phyloP scores from a whole-genome alignment of 2,888 invertebrate genomes.

The Notocelia uddmanniana region DNA sequence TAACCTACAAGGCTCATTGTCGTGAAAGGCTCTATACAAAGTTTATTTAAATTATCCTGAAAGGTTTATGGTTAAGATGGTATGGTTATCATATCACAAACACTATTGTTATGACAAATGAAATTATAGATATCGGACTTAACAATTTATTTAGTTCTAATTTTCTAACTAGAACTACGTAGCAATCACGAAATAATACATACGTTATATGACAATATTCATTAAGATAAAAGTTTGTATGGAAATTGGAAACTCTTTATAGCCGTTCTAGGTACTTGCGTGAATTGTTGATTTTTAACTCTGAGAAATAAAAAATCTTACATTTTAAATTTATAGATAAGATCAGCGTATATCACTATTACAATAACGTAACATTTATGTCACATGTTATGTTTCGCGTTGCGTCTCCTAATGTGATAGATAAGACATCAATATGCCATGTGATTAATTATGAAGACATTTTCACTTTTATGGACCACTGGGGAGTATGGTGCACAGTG shows the following conservation, averaged over 20 bases:
- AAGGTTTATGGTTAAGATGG: too few relatives aligned
- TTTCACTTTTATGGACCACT: constrained; percentile 22
- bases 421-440: constrained; percentile 9
- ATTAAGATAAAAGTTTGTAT: not conserved
- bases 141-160: too few relatives aligned
- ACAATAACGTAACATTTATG: constrained; percentile 5
- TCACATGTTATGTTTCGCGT: not conserved
- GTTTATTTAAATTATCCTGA: too few relatives aligned
- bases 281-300: not conserved
- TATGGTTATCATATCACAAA: too few relatives aligned
- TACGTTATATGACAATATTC: too few relatives aligned
- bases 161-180: too few relatives aligned
- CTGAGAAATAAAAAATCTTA: not conserved
- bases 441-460: constrained; percentile 26
- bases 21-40: too few relatives aligned
- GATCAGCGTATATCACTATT: not conserved
- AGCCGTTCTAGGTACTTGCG: too few relatives aligned
- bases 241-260: not conserved
- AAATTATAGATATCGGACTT: too few relatives aligned
- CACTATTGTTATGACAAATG: too few relatives aligned
- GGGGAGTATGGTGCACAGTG: constrained; percentile 13
- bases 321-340: not conserved
- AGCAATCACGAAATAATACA: not conserved
- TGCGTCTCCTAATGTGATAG: constrained; percentile 20
- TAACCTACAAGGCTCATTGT: too few relatives aligned